These are phyloP conservation scores for Barbus barbus DNA, from an alignment of 2,113 vertebrate species.

Conservation along the genomic window DNA sequence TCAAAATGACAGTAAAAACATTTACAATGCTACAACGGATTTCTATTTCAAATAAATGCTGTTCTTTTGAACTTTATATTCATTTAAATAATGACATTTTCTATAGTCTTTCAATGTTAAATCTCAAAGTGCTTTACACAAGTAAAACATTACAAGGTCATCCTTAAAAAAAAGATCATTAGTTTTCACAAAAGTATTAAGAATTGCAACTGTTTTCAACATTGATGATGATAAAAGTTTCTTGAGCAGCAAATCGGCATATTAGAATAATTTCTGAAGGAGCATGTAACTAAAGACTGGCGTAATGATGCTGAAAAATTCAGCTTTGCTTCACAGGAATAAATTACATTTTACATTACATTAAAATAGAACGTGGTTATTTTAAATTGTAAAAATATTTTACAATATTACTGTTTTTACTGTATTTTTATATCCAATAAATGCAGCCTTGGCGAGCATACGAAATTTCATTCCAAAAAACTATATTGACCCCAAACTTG, in stretches of 20 bases:
- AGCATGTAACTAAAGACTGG: not conserved
- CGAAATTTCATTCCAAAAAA: too few species aligned
- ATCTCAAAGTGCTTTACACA: too few species aligned
- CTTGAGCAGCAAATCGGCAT: not conserved
- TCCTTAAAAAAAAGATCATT: not conserved
- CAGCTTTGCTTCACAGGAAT: not conserved
- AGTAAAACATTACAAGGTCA: too few species aligned
- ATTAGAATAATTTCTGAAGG: not conserved
- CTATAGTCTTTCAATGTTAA: too few species aligned
- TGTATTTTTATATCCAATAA: not conserved
- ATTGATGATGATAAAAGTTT: not conserved
- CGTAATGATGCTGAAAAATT: not conserved
- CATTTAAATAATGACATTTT: not conserved
- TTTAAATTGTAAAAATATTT: not conserved
- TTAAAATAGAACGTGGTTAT: not conserved
- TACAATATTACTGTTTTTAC: not conserved
- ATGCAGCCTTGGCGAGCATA: not conserved
- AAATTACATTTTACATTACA: not conserved
- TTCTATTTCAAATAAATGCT: not conserved
- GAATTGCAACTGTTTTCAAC: not conserved
- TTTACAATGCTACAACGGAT: not conserved
- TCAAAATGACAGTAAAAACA: not conserved
- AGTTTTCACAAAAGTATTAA: not conserved
- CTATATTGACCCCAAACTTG: not conserved
- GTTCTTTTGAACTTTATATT: not conserved